phyloP scores from a whole-genome alignment of 1,140 invertebrate genomes.

The Halyomorpha halys region DNA sequence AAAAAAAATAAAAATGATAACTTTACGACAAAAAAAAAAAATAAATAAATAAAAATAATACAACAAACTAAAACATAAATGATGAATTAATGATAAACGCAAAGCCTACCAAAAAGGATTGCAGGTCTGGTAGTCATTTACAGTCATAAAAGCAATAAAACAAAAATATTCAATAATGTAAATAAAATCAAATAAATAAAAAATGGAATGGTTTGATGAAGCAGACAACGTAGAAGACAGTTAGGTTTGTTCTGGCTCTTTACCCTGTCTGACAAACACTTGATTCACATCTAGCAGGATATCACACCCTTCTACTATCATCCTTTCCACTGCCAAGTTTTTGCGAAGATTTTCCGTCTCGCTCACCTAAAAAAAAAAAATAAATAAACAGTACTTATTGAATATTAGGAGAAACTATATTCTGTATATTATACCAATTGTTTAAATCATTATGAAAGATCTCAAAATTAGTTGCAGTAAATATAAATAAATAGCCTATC shows the following conservation, averaged over 20 bases:
- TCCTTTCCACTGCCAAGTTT: constrained; percentile 84
- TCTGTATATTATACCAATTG: too few relatives aligned
- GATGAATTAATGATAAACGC: too few relatives aligned
- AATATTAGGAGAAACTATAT: too few relatives aligned
- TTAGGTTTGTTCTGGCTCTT: constrained; percentile 29
- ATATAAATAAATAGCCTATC: too few relatives aligned
- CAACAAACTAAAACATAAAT: too few relatives aligned
- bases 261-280: constrained; percentile 77
- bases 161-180: neutral
- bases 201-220: constrained; percentile 10
- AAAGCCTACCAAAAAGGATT: neutral
- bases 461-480: too few relatives aligned
- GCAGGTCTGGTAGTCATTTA: constrained; percentile 18
- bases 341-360: constrained; percentile 90
- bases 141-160: neutral
- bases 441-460: too few relatives aligned
- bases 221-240: constrained; percentile 16
- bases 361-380: constrained; percentile 54
- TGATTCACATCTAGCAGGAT: constrained; percentile 90
- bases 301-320: constrained; percentile 92
- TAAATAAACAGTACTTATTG: neutral
- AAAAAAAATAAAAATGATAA: too few relatives aligned
- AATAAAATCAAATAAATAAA: constrained; percentile 13
- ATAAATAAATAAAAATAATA: too few relatives aligned
- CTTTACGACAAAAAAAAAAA: too few relatives aligned